Percentiles rank a stretch among this genome's conserved stretches.
Conservation (phyloP, 2,797 vertebrate genomes). For the Carcharodon carcharias region DNA sequence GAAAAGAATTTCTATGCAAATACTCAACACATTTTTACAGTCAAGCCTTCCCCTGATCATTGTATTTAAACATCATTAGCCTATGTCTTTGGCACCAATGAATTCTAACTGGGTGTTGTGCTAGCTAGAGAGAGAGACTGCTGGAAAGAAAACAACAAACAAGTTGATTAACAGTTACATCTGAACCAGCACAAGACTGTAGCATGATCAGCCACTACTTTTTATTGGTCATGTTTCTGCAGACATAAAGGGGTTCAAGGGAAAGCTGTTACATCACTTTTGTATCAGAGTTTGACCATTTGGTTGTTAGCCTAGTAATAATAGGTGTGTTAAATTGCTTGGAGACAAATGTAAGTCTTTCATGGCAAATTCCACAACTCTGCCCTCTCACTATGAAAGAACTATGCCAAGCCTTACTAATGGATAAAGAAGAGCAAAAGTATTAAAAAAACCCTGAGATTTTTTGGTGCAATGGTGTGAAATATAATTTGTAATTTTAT, state of each 20-base stretch:
- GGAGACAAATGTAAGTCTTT: not conserved
- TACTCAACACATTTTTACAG: not conserved
- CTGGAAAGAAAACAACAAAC: not conserved
- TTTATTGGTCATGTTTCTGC: not conserved
- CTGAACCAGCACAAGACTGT: not conserved
- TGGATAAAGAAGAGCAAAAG: not conserved
- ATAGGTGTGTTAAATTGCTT: not conserved
- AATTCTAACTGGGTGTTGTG: not conserved
- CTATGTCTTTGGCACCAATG: too few species aligned
- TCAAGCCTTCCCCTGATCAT: not conserved
- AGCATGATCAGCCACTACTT: not conserved
- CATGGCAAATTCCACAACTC: not conserved
- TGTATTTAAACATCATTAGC: not conserved
- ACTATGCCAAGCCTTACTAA: not conserved
- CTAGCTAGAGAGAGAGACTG: not conserved
- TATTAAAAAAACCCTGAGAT: not conserved
- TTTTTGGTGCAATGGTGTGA: not conserved
- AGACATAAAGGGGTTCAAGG: not conserved
- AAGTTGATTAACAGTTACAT: not conserved
- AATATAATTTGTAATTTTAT: not conserved
- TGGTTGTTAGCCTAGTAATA: not conserved
- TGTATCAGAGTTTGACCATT: not conserved
- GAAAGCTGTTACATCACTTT: not conserved
- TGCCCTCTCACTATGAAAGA: not conserved
- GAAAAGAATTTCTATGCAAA: not conserved